Evolutionary conservation across 2,113 vertebrate genomes (phyloP).

Genomic region (Anser brachyrhynchus): DNA sequence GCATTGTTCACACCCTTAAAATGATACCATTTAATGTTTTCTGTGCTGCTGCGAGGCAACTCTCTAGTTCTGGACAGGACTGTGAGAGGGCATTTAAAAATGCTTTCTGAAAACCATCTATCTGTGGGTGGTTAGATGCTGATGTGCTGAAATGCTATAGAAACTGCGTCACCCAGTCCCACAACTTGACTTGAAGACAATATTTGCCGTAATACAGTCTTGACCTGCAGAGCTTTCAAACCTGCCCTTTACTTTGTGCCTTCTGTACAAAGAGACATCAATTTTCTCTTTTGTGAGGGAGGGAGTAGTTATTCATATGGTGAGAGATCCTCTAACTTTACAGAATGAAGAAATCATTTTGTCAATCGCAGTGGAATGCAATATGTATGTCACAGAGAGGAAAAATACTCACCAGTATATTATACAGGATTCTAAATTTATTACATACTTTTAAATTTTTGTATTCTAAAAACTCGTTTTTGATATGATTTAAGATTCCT

Average conservation of each 20-base stretch:
- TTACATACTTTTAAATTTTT: background rate
- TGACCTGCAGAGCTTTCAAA: background rate
- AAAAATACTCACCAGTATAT: background rate
- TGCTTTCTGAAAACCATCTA: background rate
- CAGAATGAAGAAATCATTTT: background rate
- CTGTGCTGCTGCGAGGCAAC: background rate
- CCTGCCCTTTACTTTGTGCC: background rate
- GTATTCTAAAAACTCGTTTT: background rate
- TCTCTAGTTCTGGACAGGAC: background rate
- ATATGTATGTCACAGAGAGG: background rate
- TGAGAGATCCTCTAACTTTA: background rate
- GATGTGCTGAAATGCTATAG: background rate
- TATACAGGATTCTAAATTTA: background rate
- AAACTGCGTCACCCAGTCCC: background rate
- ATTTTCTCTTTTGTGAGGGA: background rate
- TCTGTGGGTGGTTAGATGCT: background rate
- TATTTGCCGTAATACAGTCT: background rate
- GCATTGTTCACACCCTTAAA: background rate
- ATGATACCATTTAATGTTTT: background rate
- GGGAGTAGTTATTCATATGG: background rate
- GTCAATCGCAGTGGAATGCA: background rate
- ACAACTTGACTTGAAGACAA: background rate
- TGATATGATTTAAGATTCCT: background rate
- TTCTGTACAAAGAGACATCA: background rate
- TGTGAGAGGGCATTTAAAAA: background rate